Conservation (phyloP, 2,888 invertebrate genomes). For the Busseola fusca region DNA sequence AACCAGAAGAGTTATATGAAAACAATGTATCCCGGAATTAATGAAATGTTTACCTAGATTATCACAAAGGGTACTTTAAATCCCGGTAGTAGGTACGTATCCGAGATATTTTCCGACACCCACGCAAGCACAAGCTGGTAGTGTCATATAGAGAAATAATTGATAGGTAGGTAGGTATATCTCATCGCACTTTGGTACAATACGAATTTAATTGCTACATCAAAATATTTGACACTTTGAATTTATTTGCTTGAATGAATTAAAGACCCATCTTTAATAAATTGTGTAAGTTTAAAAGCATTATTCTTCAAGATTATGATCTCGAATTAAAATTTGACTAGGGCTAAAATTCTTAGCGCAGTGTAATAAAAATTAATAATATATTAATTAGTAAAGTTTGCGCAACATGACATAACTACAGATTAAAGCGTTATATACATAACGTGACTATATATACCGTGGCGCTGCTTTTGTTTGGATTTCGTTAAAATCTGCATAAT, state of each 20-base stretch:
- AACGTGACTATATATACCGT: conserved; percentile 57
- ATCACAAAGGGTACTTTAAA: too few relatives aligned
- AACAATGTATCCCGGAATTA: background rate
- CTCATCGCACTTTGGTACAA: background rate
- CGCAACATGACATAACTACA: conserved; percentile 48
- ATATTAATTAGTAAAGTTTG: conserved; percentile 51
- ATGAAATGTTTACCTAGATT: background rate
- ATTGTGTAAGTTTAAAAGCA: conserved; percentile 34
- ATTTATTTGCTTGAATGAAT: conserved; percentile 11
- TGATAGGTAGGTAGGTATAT: background rate
- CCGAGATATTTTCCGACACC: background rate
- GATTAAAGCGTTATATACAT: conserved; percentile 61
- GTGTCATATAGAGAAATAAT: background rate
- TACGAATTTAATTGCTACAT: conserved; percentile 12
- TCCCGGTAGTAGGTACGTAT: too few relatives aligned
- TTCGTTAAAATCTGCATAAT: conserved; percentile 79
- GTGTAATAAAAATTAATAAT: conserved; percentile 51
- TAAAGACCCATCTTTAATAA: conserved; percentile 19
- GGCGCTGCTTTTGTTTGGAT: conserved; percentile 66
- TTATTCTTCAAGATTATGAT: conserved; percentile 37
- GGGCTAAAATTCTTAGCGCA: conserved; percentile 38
- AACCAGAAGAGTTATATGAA: background rate
- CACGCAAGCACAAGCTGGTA: background rate
- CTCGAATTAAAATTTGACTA: conserved; percentile 31
- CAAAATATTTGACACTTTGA: conserved; percentile 16